A percentile compares a stretch with the other conserved stretches of the same genome.
These are phyloP conservation scores for Conchocele bisecta DNA, from an alignment of 2,888 invertebrate species.

Conservation along the genomic window DNA sequence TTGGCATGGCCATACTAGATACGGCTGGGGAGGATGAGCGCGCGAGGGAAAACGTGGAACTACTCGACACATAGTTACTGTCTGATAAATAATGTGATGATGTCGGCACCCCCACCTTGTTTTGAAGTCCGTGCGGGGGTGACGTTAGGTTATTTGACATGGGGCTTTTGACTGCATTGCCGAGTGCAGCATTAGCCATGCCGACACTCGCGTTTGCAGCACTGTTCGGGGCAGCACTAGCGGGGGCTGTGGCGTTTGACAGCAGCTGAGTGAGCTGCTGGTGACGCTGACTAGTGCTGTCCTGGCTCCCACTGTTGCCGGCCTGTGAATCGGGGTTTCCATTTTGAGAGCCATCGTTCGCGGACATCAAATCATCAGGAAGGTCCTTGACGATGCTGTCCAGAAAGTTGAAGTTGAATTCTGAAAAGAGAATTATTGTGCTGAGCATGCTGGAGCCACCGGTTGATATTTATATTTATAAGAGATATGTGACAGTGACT, in stretches of 20 bases:
- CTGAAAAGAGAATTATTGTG: slow-evolving; percentile 61
- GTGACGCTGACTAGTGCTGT: slow-evolving; percentile 72
- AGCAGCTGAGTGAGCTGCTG: slow-evolving; percentile 76
- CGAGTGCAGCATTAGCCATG: slow-evolving; percentile 58
- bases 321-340: slow-evolving; percentile 56
- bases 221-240: slow-evolving; percentile 78
- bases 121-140: slow-evolving; percentile 72
- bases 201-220: slow-evolving; percentile 63
- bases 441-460: too few relatives aligned
- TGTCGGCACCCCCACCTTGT: slow-evolving; percentile 59
- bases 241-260: slow-evolving; percentile 68
- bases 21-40: slow-evolving; percentile 44
- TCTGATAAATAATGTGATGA: slow-evolving; percentile 56
- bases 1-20: slow-evolving; percentile 42
- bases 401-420: slow-evolving; percentile 65
- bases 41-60: slow-evolving; percentile 59
- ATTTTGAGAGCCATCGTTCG: slow-evolving; percentile 70
- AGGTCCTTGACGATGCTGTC: slow-evolving; percentile 71
- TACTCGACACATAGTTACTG: slow-evolving; percentile 65
- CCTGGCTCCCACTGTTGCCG: slow-evolving; percentile 51
- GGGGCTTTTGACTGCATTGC: slow-evolving; percentile 76
- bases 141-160: slow-evolving; percentile 75
- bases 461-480: too few relatives aligned
- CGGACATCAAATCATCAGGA: slow-evolving; percentile 78
- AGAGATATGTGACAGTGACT: too few relatives aligned